Conservation (phyloP, 2,888 invertebrate genomes). For the Hetaerina titia region DNA sequence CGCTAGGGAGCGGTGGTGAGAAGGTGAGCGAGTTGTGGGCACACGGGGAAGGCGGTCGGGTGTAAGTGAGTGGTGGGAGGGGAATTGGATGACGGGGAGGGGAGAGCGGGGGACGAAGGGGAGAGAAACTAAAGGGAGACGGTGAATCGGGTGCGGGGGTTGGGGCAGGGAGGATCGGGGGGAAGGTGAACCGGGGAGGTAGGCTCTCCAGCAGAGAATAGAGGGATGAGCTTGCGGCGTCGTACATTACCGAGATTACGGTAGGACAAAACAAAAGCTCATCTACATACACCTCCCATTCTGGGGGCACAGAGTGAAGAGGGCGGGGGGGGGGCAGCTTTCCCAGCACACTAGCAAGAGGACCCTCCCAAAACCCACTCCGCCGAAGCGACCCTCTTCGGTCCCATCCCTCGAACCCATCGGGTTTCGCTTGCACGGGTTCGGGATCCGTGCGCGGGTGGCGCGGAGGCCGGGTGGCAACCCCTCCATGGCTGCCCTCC, state of each 20-base stretch:
- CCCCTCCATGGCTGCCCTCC: not conserved
- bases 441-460: not conserved
- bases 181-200: not conserved
- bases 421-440: not conserved
- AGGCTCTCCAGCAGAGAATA: not conserved
- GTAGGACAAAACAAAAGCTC: not conserved
- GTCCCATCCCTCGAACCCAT: not conserved
- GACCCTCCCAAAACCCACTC: no score
- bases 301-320: not conserved
- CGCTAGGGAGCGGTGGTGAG: no score
- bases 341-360: not conserved
- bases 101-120: not conserved
- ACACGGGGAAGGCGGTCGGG: no score
- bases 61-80: no score
- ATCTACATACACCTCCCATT: conserved; percentile 2
- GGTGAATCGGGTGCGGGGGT: not conserved
- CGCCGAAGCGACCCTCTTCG: no score
- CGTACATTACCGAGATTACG: conserved; percentile 35
- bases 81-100: not conserved
- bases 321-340: not conserved
- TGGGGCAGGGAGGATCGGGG: not conserved
- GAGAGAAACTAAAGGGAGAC: not conserved
- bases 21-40: no score
- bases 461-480: not conserved
- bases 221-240: not conserved